Base-by-base conservation (phyloP, 2,113 vertebrate genomes). In the Caloenas nicobarica region DNA sequence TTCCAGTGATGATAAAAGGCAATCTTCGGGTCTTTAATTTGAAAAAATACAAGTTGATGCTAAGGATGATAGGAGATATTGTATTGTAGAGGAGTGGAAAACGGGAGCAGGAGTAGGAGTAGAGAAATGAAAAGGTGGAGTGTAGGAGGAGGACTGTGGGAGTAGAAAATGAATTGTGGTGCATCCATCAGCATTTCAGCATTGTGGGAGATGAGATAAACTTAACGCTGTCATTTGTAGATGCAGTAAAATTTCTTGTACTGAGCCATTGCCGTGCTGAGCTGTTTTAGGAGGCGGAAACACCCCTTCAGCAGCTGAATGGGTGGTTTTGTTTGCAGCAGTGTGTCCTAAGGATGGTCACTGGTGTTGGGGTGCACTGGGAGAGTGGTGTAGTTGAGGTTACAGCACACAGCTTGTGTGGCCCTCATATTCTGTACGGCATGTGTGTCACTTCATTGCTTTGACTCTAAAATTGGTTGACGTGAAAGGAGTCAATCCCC, bases 101-200 rank as follows among this genome's bases (percentile, higher is more conserved):
- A 92, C 6, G 62, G 93, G 91, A 97, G 93, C 81, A 91, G 81
- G 73, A 96, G 96, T 93, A 93, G 95, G 95, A 97, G 95, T 91
- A 95, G 65, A 79, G 84, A 96, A 97, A 95, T 87, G 86, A 90
- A 97, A 96, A 97, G 96, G 96, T 95, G 95, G 94, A 93, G 93
- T 92, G 96, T 96, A 71, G 96, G 95, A 96, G 94, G 93, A 94
- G 60, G 62, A 34, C 77, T 1, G 96, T 94, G 92, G 96, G 96
- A 96, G 93, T 95, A 95, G 83, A 97, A 86, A 95, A 96, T 93
- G 95, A 96, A 96, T 93, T 92, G 86, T 87, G 88, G 83, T 94
- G 91, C 92, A 96, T 94, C 91, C 93, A 96, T 93, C 86, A 96
- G 92, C 83, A 76, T 94, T 96, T 95, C 53, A 8, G 95, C 80